Evolutionary conservation across 2,113 vertebrate species (phyloP).

Genomic region (Nesogale talazaci): DNA sequence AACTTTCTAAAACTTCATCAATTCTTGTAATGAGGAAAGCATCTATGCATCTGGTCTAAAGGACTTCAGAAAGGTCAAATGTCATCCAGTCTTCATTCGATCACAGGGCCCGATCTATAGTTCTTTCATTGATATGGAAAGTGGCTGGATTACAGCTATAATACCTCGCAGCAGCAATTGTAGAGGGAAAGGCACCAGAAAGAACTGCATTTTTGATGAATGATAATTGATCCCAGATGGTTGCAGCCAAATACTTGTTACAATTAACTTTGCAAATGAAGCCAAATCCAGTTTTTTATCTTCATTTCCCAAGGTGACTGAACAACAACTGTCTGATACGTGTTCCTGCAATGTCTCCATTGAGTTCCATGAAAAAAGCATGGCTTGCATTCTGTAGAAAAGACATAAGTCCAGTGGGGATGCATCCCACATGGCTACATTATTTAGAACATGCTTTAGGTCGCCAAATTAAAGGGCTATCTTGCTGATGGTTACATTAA

Average conservation of each 20-base stretch:
- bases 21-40: background rate
- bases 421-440: background rate
- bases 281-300: background rate
- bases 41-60: background rate
- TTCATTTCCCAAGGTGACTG: background rate
- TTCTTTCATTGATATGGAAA: background rate
- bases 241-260: background rate
- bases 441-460: background rate
- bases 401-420: rapidly evolving
- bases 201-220: background rate
- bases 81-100: background rate
- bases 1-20: background rate
- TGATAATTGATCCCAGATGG: background rate
- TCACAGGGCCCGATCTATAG: background rate
- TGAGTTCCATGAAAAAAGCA: background rate
- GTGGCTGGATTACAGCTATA: background rate
- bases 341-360: background rate
- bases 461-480: background rate
- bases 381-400: background rate
- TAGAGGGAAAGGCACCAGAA: background rate
- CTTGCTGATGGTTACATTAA: background rate
- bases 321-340: background rate
- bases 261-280: background rate
- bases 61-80: background rate
- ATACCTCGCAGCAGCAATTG: background rate